Evolutionary conservation across 2,797 vertebrate species (phyloP).

Genomic region (Fistularia tabacaria): DNA sequence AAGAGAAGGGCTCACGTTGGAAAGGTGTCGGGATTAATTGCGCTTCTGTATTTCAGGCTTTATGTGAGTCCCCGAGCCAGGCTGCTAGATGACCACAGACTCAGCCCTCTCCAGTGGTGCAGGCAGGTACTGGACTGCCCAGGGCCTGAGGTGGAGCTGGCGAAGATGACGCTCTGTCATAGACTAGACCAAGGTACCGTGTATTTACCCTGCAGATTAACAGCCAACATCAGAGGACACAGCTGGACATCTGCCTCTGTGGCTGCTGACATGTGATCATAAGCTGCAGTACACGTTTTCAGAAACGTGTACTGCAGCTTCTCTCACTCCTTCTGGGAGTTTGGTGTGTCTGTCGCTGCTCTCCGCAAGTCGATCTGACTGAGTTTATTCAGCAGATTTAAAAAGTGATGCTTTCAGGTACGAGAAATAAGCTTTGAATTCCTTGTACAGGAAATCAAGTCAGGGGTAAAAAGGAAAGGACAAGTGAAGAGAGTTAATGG

Average conservation of each 20-base stretch:
- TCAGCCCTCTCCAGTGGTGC: constrained; percentile 93
- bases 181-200: constrained; percentile 93
- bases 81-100: constrained; percentile 60
- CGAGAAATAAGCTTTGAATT: too few relatives aligned
- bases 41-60: constrained; percentile 80
- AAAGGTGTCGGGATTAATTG: constrained; percentile 34
- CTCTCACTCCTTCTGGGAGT: too few relatives aligned
- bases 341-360: too few relatives aligned
- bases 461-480: too few relatives aligned
- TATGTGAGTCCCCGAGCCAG: constrained; percentile 84
- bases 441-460: too few relatives aligned
- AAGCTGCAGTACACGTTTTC: constrained; percentile 34
- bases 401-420: too few relatives aligned
- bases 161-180: constrained; percentile 90
- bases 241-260: constrained; percentile 38
- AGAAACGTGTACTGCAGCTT: constrained; percentile 16
- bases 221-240: constrained; percentile 11
- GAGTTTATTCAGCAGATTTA: too few relatives aligned
- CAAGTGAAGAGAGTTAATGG: too few relatives aligned
- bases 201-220: constrained; percentile 29
- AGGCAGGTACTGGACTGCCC: constrained; percentile 92
- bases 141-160: constrained; percentile 89
- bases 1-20: background rate
- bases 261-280: constrained; percentile 37
- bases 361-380: too few relatives aligned